phyloP scores from a whole-genome alignment of 2,113 vertebrate genomes.

The Calypte anna region DNA sequence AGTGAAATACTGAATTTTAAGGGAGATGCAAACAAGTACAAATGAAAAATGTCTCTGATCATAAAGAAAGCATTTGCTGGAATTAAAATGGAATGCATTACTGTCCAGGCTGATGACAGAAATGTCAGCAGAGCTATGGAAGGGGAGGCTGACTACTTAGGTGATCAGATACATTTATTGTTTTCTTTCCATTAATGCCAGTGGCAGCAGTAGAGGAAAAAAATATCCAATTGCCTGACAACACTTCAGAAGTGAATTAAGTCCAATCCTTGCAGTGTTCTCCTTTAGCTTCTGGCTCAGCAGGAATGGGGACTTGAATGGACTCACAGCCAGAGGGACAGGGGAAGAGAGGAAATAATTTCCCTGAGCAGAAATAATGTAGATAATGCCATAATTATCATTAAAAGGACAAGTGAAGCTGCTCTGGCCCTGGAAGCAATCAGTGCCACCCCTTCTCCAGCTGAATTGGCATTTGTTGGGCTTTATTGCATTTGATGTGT shows the following conservation, averaged over 20 bases:
- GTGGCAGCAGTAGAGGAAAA: not conserved
- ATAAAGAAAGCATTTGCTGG: slow-evolving; percentile 60
- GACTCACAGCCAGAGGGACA: not conserved
- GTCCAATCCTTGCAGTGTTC: not conserved
- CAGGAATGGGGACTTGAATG: not conserved
- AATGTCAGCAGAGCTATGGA: slow-evolving; percentile 27
- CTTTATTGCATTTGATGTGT: not conserved
- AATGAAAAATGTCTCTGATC: slow-evolving; percentile 62
- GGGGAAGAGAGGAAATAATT: slow-evolving; percentile 21
- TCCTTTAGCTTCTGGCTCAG: not conserved
- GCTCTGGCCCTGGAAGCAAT: slow-evolving; percentile 22
- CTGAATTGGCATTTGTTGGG: slow-evolving; percentile 35
- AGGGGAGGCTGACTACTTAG: slow-evolving; percentile 20
- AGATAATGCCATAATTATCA: slow-evolving; percentile 44
- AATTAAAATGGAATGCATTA: slow-evolving; percentile 64
- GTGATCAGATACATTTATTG: slow-evolving; percentile 43
- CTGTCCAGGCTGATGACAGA: slow-evolving; percentile 21
- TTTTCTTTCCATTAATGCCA: slow-evolving; percentile 55
- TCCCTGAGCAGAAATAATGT: slow-evolving; percentile 28
- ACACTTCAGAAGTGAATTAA: slow-evolving; percentile 37
- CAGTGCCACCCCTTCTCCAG: slow-evolving; percentile 46
- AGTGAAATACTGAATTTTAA: slow-evolving; percentile 63
- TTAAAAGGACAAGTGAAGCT: slow-evolving; percentile 48
- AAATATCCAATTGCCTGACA: slow-evolving; percentile 1
- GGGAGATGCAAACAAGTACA: slow-evolving; percentile 62